These are phyloP conservation scores for Nephrocerus scutellatus DNA, from an alignment of 2,888 invertebrate species.

Conservation along the genomic window DNA sequence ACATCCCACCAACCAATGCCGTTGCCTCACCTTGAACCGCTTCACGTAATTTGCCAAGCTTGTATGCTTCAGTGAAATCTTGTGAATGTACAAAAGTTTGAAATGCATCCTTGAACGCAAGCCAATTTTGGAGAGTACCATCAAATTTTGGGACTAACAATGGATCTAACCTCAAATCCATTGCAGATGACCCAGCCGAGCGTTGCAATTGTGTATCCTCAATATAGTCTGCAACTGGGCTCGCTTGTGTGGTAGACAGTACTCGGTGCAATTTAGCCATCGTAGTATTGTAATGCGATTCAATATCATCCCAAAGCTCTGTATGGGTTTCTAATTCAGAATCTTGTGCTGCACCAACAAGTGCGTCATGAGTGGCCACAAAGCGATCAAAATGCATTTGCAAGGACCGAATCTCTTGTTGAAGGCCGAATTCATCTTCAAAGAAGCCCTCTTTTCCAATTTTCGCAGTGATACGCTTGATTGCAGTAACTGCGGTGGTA, in stretches of 20 bases:
- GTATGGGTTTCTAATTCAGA: constrained; percentile 5
- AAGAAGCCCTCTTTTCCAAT: constrained; percentile 1
- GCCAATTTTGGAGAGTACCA: constrained; percentile 12
- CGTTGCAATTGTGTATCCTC: constrained; percentile 1
- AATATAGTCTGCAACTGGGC: background rate
- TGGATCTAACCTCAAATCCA: constrained; percentile 9
- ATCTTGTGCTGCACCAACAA: background rate
- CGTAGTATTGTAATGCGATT: background rate
- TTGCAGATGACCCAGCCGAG: background rate
- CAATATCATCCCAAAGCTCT: constrained; percentile 6
- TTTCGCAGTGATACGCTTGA: constrained; percentile 2
- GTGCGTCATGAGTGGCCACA: too few species aligned
- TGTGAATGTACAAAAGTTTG: constrained; percentile 10
- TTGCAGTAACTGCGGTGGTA: too few species aligned
- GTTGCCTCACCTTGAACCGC: too few species aligned
- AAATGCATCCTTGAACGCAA: constrained; percentile 11
- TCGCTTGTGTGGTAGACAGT: background rate
- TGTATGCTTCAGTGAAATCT: constrained; percentile 12
- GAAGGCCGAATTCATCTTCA: too few species aligned
- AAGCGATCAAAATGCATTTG: constrained; percentile 9
- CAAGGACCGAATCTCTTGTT: constrained; percentile 2
- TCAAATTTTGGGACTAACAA: constrained; percentile 11
- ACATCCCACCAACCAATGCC: too few species aligned
- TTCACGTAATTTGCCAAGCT: constrained; percentile 12
- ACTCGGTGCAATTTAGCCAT: constrained; percentile 8